Evolutionary conservation across 2,797 vertebrate genomes (phyloP).

Genomic region (Semaprochilodus insignis): DNA sequence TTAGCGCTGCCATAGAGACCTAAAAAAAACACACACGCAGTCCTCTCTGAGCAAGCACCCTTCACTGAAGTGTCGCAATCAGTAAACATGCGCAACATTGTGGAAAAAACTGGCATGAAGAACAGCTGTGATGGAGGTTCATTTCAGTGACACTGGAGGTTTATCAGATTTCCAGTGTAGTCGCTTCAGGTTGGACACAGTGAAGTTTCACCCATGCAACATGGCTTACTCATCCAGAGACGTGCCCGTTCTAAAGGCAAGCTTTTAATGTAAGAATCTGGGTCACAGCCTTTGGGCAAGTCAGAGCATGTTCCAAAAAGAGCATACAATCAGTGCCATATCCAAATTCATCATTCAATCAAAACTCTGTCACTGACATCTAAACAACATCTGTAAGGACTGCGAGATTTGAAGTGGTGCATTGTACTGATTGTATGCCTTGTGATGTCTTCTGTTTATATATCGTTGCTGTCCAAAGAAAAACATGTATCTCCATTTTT

Average conservation of each 20-base stretch:
- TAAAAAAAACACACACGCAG: not conserved
- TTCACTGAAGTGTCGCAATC: conserved; percentile 11
- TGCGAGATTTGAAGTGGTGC: too few species aligned
- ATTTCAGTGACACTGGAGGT: not conserved
- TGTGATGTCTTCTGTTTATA: too few species aligned
- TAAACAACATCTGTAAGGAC: too few species aligned
- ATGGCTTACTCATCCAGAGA: not conserved
- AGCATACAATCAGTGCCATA: too few species aligned
- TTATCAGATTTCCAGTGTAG: conserved; percentile 1
- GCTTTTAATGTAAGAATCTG: not conserved
- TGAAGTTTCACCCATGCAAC: not conserved
- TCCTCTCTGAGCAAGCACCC: not conserved
- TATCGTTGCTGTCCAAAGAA: too few species aligned
- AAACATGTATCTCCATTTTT: too few species aligned
- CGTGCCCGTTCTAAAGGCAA: not conserved
- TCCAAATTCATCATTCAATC: too few species aligned
- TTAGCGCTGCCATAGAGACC: conserved; percentile 30
- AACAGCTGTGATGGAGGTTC: not conserved
- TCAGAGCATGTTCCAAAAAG: not conserved
- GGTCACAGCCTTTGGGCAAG: not conserved
- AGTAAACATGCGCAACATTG: not conserved
- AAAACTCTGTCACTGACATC: too few species aligned
- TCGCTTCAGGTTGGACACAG: not conserved
- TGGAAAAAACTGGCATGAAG: not conserved
- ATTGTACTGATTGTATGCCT: too few species aligned